Conservation (phyloP, 2,113 vertebrate genomes). For the Tauraco erythrolophus region DNA sequence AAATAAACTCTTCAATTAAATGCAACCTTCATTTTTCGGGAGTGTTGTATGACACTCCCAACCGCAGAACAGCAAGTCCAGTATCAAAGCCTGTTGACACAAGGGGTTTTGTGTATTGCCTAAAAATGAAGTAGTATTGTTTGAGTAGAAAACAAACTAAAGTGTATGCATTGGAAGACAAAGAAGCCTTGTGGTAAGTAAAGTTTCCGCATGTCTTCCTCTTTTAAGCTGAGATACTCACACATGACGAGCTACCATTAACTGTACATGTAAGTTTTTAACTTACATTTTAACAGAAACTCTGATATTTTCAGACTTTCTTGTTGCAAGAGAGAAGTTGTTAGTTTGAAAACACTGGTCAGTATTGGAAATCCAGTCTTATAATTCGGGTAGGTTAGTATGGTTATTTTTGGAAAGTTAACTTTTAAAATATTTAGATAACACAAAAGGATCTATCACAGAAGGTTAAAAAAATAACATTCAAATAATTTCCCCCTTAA, state of each 20-base stretch:
- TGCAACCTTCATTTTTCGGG: neutral
- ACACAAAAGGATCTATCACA: neutral
- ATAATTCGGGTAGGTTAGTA: neutral
- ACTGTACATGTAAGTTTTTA: neutral
- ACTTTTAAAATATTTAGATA: neutral
- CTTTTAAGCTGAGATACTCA: neutral
- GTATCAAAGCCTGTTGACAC: neutral
- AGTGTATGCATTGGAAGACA: neutral
- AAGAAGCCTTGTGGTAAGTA: neutral
- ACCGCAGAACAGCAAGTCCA: neutral
- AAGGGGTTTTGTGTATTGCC: fast-evolving
- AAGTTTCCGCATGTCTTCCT: neutral
- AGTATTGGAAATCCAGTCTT: neutral
- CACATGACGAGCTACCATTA: neutral
- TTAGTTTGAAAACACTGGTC: neutral
- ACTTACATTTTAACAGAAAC: neutral
- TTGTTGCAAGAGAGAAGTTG: neutral
- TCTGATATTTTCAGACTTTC: neutral
- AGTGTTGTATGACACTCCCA: neutral
- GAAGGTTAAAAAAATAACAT: neutral
- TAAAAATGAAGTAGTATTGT: neutral
- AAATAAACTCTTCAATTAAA: neutral
- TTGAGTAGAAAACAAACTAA: neutral
- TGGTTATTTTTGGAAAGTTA: neutral
- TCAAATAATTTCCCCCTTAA: neutral